Evolutionary conservation across 2,797 vertebrate species (phyloP).

Genomic region (Melopsittacus undulatus): DNA sequence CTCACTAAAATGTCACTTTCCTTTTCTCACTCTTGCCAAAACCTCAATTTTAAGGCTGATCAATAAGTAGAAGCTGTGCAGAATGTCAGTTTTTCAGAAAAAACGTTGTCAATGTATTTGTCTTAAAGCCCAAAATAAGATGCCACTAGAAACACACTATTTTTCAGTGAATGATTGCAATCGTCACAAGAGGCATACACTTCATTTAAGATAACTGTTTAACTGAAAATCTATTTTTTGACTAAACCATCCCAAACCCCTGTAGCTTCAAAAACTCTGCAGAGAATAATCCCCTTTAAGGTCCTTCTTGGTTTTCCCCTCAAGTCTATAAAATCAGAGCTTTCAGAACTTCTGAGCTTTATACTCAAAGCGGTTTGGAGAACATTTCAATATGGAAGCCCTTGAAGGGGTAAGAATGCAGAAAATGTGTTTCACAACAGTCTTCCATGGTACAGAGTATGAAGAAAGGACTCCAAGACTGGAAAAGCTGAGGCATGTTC

Average conservation of each 20-base stretch:
- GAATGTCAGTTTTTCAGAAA: not conserved
- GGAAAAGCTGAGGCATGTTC: constrained; percentile 64
- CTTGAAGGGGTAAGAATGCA: constrained; percentile 41
- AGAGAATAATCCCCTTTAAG: not conserved
- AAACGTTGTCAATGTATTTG: not conserved
- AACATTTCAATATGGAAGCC: constrained; percentile 59
- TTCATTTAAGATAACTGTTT: not conserved
- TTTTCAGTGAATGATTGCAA: not conserved
- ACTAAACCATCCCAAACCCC: not conserved
- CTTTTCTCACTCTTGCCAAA: not conserved
- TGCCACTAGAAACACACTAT: not conserved
- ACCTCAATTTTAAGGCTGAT: not conserved
- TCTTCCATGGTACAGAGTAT: constrained; percentile 41
- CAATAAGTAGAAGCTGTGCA: not conserved
- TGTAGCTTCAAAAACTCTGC: not conserved
- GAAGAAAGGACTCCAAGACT: constrained; percentile 38
- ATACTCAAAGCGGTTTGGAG: not conserved
- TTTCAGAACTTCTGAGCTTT: constrained; percentile 35
- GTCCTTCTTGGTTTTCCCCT: not conserved
- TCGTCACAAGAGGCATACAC: not conserved
- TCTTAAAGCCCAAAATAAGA: not conserved
- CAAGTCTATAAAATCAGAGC: constrained; percentile 10
- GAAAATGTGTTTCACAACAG: constrained; percentile 65
- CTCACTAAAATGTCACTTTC: not conserved
- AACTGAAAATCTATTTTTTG: not conserved